These are phyloP conservation scores for Acanthaster planci DNA, from an alignment of 35 echinoderm and acorn worm genomes.

Conservation along the genomic window DNA sequence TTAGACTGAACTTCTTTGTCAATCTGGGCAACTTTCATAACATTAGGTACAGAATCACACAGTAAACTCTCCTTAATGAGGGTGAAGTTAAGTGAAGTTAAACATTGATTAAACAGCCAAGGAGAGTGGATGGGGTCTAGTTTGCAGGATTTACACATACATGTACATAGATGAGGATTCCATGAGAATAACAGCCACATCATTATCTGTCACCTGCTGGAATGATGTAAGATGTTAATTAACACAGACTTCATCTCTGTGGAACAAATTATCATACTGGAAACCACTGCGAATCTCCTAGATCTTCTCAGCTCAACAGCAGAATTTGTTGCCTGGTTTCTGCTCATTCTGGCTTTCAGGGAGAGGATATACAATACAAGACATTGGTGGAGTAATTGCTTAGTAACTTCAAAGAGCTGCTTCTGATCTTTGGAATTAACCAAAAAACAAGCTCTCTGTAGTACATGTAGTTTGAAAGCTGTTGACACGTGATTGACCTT, in stretches of 20 bases:
- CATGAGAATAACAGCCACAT: background rate
- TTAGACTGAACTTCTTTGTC: background rate
- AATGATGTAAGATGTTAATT: background rate
- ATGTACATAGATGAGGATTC: background rate
- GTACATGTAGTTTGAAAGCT: background rate
- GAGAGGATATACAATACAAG: background rate
- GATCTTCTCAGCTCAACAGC: constrained; percentile 11
- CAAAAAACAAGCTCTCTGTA: constrained; percentile 1
- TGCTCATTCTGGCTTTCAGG: background rate
- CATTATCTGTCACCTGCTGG: background rate
- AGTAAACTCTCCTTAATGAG: background rate
- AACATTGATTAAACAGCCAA: constrained; percentile 9
- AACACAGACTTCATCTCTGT: background rate
- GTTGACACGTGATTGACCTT: background rate
- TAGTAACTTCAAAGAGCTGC: background rate
- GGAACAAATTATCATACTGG: background rate
- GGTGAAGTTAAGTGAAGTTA: background rate
- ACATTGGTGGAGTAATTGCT: background rate
- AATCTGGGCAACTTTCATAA: background rate
- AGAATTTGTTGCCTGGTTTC: background rate
- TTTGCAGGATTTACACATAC: constrained; percentile 2
- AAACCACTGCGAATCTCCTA: constrained; percentile 9
- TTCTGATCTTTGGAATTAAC: constrained; percentile 22
- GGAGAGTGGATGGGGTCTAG: background rate
- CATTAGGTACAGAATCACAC: background rate